A percentile compares a stretch with the other conserved stretches of the same genome.
Evolutionary conservation across 2,888 invertebrate species (phyloP).

Genomic region (Priocnemis perturbator): DNA sequence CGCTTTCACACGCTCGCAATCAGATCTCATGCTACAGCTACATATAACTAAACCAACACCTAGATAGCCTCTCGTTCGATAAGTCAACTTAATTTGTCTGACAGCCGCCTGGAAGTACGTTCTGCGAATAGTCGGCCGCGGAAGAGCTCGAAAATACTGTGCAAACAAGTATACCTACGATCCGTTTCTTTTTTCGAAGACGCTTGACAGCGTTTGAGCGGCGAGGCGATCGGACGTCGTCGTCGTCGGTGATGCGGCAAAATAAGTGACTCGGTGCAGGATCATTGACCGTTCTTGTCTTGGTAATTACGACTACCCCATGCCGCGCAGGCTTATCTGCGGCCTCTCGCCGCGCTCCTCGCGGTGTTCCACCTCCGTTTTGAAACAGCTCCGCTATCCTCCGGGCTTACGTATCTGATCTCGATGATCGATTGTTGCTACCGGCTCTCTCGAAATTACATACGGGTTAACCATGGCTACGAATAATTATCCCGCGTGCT

Average conservation of each 20-base stretch:
- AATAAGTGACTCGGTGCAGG: constrained; percentile 41
- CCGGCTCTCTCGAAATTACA: constrained; percentile 61
- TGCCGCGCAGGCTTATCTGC: constrained; percentile 61
- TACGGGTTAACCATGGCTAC: constrained; percentile 55
- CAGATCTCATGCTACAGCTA: too few relatives aligned
- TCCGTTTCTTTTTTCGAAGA: too few relatives aligned
- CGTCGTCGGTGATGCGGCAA: constrained; percentile 49
- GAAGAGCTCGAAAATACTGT: too few relatives aligned
- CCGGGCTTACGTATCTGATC: constrained; percentile 50
- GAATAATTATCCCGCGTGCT: constrained; percentile 54
- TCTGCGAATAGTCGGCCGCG: too few relatives aligned
- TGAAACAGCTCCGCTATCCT: constrained; percentile 5
- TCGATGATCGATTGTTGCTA: constrained; percentile 65
- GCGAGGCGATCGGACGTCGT: constrained; percentile 25
- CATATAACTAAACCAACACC: too few relatives aligned
- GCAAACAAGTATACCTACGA: too few relatives aligned
- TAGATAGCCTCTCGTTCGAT: too few relatives aligned
- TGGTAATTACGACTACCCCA: constrained; percentile 66
- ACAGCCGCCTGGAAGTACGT: too few relatives aligned
- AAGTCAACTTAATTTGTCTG: too few relatives aligned
- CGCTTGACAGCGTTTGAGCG: neutral
- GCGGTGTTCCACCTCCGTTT: constrained; percentile 1
- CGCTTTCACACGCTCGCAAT: too few relatives aligned
- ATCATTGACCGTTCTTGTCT: constrained; percentile 62
- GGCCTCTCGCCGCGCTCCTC: constrained; percentile 17